Conservation (phyloP, 2,797 vertebrate genomes). For the Poeciliopsis presidionis region DNA sequence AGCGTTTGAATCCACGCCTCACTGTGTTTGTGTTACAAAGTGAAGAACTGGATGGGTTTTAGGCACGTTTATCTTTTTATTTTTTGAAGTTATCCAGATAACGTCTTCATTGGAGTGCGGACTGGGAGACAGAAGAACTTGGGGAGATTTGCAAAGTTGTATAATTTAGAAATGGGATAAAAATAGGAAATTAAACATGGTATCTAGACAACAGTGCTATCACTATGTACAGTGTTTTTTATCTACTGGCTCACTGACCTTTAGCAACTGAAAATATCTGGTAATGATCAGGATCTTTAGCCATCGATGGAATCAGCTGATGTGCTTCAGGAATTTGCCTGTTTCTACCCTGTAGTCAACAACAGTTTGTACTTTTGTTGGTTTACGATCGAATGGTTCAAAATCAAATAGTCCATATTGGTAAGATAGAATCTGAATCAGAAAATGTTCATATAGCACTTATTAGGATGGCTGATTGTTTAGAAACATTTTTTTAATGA, state of each 20-base stretch:
- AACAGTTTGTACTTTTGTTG: not conserved
- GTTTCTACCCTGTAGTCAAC: not conserved
- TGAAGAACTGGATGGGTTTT: not conserved
- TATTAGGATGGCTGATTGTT: not conserved
- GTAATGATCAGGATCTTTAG: not conserved
- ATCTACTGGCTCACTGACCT: not conserved
- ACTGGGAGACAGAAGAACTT: not conserved
- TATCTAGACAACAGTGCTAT: not conserved
- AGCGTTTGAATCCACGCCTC: slow-evolving; percentile 14
- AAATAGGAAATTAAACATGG: not conserved
- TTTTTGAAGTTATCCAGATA: slow-evolving; percentile 1
- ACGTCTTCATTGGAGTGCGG: not conserved
- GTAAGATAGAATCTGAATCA: not conserved
- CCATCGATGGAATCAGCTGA: not conserved
- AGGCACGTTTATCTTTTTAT: not conserved
- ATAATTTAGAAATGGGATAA: not conserved
- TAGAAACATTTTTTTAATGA: not conserved
- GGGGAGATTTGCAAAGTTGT: not conserved
- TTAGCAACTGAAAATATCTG: not conserved
- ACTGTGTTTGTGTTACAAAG: slow-evolving; percentile 6
- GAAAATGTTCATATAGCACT: not conserved
- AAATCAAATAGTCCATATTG: not conserved
- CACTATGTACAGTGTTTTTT: not conserved
- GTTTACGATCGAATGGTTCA: not conserved
- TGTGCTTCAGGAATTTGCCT: not conserved